Evolutionary conservation across 2,888 invertebrate genomes (phyloP).

Genomic region (Eubasilissa splendida): DNA sequence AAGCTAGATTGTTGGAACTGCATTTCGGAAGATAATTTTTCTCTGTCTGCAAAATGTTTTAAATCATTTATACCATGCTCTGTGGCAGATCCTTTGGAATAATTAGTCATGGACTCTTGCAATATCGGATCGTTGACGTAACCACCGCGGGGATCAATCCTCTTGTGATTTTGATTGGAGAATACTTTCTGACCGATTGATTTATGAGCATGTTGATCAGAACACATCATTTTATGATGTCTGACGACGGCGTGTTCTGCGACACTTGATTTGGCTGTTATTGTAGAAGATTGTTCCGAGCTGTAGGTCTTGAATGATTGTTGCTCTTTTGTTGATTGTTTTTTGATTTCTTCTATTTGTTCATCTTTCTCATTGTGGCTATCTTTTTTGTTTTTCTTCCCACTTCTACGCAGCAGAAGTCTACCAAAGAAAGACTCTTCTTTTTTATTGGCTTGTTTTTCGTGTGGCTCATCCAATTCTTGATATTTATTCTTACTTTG

Average conservation of each 20-base stretch:
- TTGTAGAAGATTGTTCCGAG: slow-evolving; percentile 41
- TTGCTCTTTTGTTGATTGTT: slow-evolving; percentile 40
- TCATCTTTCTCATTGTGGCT: slow-evolving; percentile 67
- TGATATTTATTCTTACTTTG: slow-evolving; percentile 45
- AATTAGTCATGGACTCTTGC: slow-evolving; percentile 68
- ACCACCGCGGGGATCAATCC: slow-evolving; percentile 71
- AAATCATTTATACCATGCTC: slow-evolving; percentile 71
- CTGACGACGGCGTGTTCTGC: slow-evolving; percentile 62
- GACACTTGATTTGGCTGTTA: slow-evolving; percentile 50
- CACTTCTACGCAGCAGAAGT: slow-evolving; percentile 79
- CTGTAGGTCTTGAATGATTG: slow-evolving; percentile 41
- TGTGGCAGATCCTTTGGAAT: slow-evolving; percentile 68
- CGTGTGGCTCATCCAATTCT: slow-evolving; percentile 62
- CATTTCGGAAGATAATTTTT: slow-evolving; percentile 60
- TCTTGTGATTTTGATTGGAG: slow-evolving; percentile 71
- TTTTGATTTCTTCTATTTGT: slow-evolving; percentile 57
- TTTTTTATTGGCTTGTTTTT: slow-evolving; percentile 68
- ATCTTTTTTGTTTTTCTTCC: slow-evolving; percentile 78
- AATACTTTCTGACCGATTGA: slow-evolving; percentile 70
- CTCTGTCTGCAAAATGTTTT: slow-evolving; percentile 62
- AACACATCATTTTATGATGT: slow-evolving; percentile 64
- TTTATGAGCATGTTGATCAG: slow-evolving; percentile 67
- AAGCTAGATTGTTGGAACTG: slow-evolving; percentile 45
- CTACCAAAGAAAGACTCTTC: slow-evolving; percentile 78
- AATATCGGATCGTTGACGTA: slow-evolving; percentile 71